These are phyloP conservation scores for Umimayanthus chanpuru DNA, from an alignment of 92 coral and sea anemone species.

Conservation along the genomic window DNA sequence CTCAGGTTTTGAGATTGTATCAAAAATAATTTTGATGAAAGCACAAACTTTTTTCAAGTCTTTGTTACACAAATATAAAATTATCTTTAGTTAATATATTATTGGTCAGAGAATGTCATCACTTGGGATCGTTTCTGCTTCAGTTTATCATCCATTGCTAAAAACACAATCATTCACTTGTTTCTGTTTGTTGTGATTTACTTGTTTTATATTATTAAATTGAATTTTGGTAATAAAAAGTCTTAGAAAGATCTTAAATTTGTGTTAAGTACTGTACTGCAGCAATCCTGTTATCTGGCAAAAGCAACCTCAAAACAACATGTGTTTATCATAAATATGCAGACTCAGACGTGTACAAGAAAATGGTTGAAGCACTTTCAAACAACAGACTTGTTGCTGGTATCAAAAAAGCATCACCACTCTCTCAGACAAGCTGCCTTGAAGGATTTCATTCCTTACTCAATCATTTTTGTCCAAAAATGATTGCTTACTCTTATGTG, in stretches of 20 bases:
- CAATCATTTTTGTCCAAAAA: too few relatives aligned
- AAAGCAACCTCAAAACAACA: neutral
- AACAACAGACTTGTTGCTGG: constrained; percentile 42
- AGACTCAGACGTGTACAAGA: constrained; percentile 41
- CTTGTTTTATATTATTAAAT: neutral
- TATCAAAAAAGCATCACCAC: constrained; percentile 42
- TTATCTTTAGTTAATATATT: constrained; percentile 8
- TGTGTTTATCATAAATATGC: constrained; percentile 2
- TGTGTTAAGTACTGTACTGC: neutral
- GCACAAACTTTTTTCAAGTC: neutral
- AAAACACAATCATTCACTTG: neutral
- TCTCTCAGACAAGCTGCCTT: too few relatives aligned
- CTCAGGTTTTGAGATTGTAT: neutral
- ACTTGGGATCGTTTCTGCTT: neutral
- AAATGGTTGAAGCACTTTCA: constrained; percentile 30
- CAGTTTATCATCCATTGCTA: constrained; percentile 23
- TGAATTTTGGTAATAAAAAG: neutral
- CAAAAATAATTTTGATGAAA: neutral
- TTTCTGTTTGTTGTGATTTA: neutral
- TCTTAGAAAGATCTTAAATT: neutral
- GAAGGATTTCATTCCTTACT: too few relatives aligned
- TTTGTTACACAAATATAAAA: neutral
- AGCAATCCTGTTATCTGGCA: neutral
- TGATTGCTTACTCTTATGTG: constrained; percentile 16
- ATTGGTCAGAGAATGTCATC: neutral